Percentiles rank a stretch among this genome's conserved stretches.
These are phyloP conservation scores for Lacerta agilis DNA, from an alignment of 2,797 vertebrate species.

Conservation along the genomic window DNA sequence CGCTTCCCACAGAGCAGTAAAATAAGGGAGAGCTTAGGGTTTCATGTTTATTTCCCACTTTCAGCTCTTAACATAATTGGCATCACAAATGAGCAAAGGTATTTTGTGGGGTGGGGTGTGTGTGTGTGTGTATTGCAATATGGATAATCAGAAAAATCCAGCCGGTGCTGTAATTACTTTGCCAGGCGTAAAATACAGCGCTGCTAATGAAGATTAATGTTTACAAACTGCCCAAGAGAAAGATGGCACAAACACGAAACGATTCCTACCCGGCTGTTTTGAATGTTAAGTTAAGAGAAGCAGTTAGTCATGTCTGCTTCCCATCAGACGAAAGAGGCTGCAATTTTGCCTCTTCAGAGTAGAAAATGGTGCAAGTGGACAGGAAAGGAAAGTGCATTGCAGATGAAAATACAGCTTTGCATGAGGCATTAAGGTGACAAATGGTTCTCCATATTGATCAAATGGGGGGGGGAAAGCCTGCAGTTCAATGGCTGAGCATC, in stretches of 20 bases:
- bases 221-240: slow-evolving; percentile 11
- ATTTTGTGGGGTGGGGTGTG: neutral
- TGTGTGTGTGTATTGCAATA: neutral
- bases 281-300: slow-evolving; percentile 7
- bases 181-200: neutral
- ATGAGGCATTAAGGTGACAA: neutral
- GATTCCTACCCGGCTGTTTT: neutral
- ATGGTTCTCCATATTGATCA: neutral
- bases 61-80: slow-evolving; percentile 6
- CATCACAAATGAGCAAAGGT: neutral
- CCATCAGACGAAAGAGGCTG: neutral
- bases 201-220: slow-evolving; percentile 11
- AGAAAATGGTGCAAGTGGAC: neutral
- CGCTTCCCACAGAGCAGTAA: neutral
- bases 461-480: too few species aligned
- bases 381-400: neutral
- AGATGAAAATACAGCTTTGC: neutral
- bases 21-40: neutral
- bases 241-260: neutral
- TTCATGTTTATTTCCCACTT: neutral
- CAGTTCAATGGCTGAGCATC: too few species aligned
- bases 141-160: slow-evolving; percentile 4
- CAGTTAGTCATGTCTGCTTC: slow-evolving; percentile 1
- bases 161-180: neutral
- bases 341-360: neutral